Base-by-base conservation (phyloP, 2,113 vertebrate species). In the Thomomys bottae region DNA sequence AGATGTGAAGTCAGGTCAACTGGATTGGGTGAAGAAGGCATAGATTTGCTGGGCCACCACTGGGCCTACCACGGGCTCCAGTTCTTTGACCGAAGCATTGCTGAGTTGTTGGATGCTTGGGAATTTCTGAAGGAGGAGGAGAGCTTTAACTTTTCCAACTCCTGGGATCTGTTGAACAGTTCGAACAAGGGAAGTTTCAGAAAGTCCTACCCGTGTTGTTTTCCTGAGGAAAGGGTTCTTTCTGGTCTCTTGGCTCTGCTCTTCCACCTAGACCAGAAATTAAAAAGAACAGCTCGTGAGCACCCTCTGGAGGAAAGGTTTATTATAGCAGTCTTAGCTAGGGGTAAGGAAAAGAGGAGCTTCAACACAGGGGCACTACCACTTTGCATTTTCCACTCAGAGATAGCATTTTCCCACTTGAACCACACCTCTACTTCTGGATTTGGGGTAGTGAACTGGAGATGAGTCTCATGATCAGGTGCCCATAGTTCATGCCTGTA, bases 91-190 rank as follows among this genome's bases (percentile, higher is more conserved):
- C 1, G 97, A 92, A 0, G 99, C 98, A 0, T 98, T 98, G 30
- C 98, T 98, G 2, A 99, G 97, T 12, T 89, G 95, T 18, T 98
- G 98, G 94, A 99, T 96, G 94, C 97, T 99, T 30, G 97, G 96
- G 59, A 99, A 99, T 0, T 24, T 97, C 68, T 98, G 97, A 32
- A 99, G 97, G 3, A 99, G 95, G 1, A 98, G 98, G 71, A 97
- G 83, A 32, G 99, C 99, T 96, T 99, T 99, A 2, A 98, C 97
- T 89, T 95, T 98, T 0, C 99, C 99, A 0, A 99, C 98, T 0
- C 98, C 99, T 10, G 99, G 99, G 49, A 99, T 98, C 66, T 96
- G 98, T 91, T 98, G 99, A 38, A 98, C 97, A 0, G 98, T 93
- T 49, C 93, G 97, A 59, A 99, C 93, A n/a, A 99, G 80, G 2